Conservation (phyloP, 2,113 vertebrate genomes). For the Girardinichthys multiradiatus region DNA sequence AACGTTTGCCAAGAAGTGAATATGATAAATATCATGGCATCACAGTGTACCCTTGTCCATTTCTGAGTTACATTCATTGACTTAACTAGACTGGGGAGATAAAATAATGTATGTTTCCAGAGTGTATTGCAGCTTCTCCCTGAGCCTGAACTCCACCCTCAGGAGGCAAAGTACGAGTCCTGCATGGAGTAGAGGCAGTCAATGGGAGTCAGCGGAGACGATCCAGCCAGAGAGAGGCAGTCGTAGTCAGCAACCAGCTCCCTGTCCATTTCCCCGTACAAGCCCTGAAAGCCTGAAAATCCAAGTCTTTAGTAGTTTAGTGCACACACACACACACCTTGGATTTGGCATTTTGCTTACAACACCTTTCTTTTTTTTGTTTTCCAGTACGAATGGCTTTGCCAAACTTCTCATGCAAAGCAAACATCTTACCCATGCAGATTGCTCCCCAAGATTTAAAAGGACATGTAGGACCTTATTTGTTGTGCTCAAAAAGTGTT, state of each 20-base stretch:
- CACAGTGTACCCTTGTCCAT: conserved; percentile 30
- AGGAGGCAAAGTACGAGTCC: conserved; percentile 97
- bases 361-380: background rate
- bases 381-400: background rate
- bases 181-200: conserved; percentile 99
- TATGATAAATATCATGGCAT: conserved; percentile 37
- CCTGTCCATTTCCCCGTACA: conserved; percentile 87
- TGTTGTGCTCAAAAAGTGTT: too few relatives aligned
- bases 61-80: conserved; percentile 8
- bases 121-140: background rate
- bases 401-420: background rate
- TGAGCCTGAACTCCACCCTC: conserved; percentile 58
- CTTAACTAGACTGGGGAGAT: conserved; percentile 7
- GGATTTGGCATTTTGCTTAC: background rate
- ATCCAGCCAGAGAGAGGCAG: conserved; percentile 84
- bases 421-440: background rate
- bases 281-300: conserved; percentile 85
- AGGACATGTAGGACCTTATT: background rate
- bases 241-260: conserved; percentile 88
- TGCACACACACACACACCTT: background rate
- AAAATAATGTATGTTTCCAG: conserved; percentile 4
- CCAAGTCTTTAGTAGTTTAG: background rate
- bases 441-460: background rate
- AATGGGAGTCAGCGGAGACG: conserved; percentile 91
- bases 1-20: conserved; percentile 29